Evolutionary conservation across 1,140 invertebrate genomes (phyloP).

Genomic region (Laupala kohalensis): DNA sequence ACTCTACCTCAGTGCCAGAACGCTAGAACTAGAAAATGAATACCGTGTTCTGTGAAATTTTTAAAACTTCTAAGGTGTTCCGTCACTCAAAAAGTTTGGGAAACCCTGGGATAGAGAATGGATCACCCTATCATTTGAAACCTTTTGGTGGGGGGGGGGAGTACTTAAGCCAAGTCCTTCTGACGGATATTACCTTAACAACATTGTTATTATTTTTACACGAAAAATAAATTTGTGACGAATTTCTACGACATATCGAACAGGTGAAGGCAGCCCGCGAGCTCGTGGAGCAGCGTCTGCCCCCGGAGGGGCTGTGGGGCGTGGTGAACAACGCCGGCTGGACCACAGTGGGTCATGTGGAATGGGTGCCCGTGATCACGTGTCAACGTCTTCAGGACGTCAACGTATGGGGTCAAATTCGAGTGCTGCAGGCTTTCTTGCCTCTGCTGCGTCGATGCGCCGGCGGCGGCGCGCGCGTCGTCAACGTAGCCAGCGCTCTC

Average conservation of each 20-base stretch:
- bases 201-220: too few species aligned
- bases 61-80: too few species aligned
- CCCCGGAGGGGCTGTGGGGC: conserved; percentile 10
- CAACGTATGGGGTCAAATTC: conserved; percentile 29
- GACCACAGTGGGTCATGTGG: conserved; percentile 33
- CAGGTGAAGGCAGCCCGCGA: background rate
- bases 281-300: background rate
- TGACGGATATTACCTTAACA: too few species aligned
- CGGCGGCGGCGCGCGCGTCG: background rate
- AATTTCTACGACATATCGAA: background rate
- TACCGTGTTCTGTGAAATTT: too few species aligned
- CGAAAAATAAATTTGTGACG: too few species aligned
- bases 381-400: conserved; percentile 22
- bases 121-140: too few species aligned
- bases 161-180: too few species aligned
- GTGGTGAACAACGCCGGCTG: conserved; percentile 19
- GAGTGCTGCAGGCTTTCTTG: conserved; percentile 28
- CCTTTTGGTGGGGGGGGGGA: too few species aligned
- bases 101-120: too few species aligned
- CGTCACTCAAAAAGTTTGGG: too few species aligned
- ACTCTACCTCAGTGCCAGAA: too few species aligned
- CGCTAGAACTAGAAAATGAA: too few species aligned
- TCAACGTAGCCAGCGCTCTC: conserved; percentile 6
- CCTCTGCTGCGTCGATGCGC: conserved; percentile 24
- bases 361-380: conserved; percentile 24